Evolutionary conservation across 2,888 invertebrate genomes (phyloP), one percentile per base, ranked within the genome.

Genomic region (Druceiella hillmani): DNA sequence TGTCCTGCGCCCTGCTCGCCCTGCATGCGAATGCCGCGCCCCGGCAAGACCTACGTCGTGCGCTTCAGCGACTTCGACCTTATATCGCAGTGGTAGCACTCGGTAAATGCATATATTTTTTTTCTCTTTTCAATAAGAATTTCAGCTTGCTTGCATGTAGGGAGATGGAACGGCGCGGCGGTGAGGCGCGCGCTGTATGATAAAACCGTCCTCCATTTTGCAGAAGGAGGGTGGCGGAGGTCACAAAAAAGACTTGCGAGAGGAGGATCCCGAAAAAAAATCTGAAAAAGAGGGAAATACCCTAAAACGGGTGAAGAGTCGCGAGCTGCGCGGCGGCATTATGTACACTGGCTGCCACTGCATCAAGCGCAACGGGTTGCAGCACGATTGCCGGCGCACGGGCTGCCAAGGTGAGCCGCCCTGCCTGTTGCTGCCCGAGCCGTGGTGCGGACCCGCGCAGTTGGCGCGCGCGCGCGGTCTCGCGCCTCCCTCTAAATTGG

Each of bases 291-390:
- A 68, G 58, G n/a, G n/a, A n/a, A 66, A 66, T 50, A 62, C 60
- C 52, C 55, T 72, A 38, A 66, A 65, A 53, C 58, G 66, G 52
- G 66, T 61, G 4, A 69, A 66, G 47, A 71, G 72, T 53, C 66
- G 75, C 38, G 76, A 75, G 52, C 56, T 78, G 44, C 65, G 76
- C 17, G 74, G 69, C 40, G 72, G 76, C 13, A 57, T 71, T 26
- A 66, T 76, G 61, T 69, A 72, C 52, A 68, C 69, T 40, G 74
- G 75, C 47, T 77, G 77, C 51, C 71, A 74, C 50, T 78, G 78
- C 53, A 68, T 74, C 41, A 75, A 74, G 48, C 69, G 75, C 38
- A 76, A 78, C 48, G 78, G 78, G 13, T 61, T 78, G 17, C 77
- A 78, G 52, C 76, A 77, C 49, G 69, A 73, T 42, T 77, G 77